phyloP scores from a whole-genome alignment of 2,797 vertebrate genomes.

The Enteromius thamalakanensis region DNA sequence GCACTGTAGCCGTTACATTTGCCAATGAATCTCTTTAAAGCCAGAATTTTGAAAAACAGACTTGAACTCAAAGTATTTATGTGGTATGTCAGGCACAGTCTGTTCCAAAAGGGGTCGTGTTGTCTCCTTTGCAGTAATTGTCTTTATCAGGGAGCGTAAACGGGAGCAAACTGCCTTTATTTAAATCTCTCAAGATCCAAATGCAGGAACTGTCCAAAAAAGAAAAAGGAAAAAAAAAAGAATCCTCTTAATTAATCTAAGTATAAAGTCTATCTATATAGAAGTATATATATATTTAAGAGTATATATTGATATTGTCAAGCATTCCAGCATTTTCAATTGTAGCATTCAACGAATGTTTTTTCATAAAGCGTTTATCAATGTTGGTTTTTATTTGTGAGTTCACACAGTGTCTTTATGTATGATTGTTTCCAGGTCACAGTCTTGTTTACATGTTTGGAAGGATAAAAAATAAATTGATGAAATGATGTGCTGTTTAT shows the following conservation, averaged over 20 bases:
- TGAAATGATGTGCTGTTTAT: slow-evolving; percentile 70
- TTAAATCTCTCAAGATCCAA: slow-evolving; percentile 60
- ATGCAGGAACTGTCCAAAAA: slow-evolving; percentile 35
- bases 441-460: slow-evolving; percentile 81
- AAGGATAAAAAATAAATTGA: slow-evolving; percentile 65
- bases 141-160: slow-evolving; percentile 70
- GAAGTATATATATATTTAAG: slow-evolving; percentile 70
- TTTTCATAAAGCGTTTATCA: slow-evolving; percentile 58
- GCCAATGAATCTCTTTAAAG: slow-evolving; percentile 53
- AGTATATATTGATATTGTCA: slow-evolving; percentile 74
- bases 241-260: slow-evolving; percentile 57
- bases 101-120: slow-evolving; percentile 54
- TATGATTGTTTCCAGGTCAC: slow-evolving; percentile 78
- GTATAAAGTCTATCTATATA: slow-evolving; percentile 64
- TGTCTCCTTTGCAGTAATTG: slow-evolving; percentile 51
- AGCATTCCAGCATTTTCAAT: slow-evolving; percentile 79
- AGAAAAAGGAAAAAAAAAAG: slow-evolving; percentile 2
- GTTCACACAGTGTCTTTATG: slow-evolving; percentile 72
- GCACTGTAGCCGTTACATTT: slow-evolving; percentile 58
- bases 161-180: slow-evolving; percentile 71
- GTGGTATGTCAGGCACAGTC: slow-evolving; percentile 19
- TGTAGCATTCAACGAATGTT: slow-evolving; percentile 67
- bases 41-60: not conserved
- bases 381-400: slow-evolving; percentile 73
- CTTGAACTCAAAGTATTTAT: slow-evolving; percentile 37